Conservation (phyloP, 2,888 invertebrate species). For the Plebejus argus region DNA sequence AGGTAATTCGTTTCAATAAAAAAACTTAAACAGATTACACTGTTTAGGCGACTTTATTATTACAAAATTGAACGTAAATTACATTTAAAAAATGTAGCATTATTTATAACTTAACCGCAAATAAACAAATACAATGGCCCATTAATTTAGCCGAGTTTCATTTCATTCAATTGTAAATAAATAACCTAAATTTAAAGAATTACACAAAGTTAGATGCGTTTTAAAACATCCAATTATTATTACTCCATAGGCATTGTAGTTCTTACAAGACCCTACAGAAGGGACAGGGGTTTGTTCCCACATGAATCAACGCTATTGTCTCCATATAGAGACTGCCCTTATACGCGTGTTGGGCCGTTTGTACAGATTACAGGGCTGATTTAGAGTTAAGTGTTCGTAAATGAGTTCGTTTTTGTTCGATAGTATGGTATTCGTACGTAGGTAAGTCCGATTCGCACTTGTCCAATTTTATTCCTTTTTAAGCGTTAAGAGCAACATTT, state of each 20-base stretch:
- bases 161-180: neutral
- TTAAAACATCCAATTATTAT: neutral
- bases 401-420: neutral
- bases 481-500: too few relatives aligned
- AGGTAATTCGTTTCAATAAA: too few relatives aligned
- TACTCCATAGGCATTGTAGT: neutral
- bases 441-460: too few relatives aligned
- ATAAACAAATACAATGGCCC: too few relatives aligned
- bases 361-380: conserved; percentile 27
- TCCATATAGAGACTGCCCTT: conserved; percentile 43
- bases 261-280: conserved; percentile 46
- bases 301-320: conserved; percentile 59
- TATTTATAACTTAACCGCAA: too few relatives aligned
- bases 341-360: conserved; percentile 39
- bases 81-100: too few relatives aligned
- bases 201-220: neutral
- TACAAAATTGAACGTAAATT: too few relatives aligned
- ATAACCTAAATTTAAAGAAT: neutral
- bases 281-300: conserved; percentile 65
- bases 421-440: too few relatives aligned
- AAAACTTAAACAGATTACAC: too few relatives aligned
- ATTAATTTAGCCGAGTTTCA: neutral
- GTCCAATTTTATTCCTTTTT: too few relatives aligned
- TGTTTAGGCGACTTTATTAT: too few relatives aligned
- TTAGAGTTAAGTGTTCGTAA: neutral